phyloP scores from a whole-genome alignment of 64 coral and sea anemone genomes.

The Actinia tenebrosa region DNA sequence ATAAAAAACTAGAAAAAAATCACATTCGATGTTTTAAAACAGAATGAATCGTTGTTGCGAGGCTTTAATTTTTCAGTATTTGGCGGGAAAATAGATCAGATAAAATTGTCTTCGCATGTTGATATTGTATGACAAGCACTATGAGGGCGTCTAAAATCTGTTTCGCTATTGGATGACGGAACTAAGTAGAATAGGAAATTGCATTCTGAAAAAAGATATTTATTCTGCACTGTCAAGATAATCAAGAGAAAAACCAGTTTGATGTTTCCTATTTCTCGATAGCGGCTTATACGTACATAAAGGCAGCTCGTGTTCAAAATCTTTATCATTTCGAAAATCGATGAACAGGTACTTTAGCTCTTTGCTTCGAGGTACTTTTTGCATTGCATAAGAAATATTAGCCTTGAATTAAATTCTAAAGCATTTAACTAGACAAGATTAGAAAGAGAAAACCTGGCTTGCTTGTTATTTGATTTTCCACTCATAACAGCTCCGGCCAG shows the following conservation, averaged over 20 bases:
- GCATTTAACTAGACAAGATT: not conserved
- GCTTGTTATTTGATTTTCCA: no score
- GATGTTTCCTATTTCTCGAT: not conserved
- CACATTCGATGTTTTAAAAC: not conserved
- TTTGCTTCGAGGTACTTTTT: not conserved
- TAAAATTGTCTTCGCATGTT: not conserved
- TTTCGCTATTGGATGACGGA: not conserved
- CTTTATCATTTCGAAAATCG: no score
- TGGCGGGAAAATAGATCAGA: not conserved
- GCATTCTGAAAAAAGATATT: not conserved
- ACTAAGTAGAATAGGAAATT: conserved; percentile 6
- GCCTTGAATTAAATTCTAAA: not conserved
- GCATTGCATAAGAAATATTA: not conserved
- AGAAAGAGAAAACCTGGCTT: not conserved
- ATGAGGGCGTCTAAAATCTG: not conserved
- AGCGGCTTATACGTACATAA: no score
- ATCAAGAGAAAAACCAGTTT: not conserved
- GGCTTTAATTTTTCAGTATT: not conserved
- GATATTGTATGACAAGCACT: conserved; percentile 11
- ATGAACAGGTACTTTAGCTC: not conserved
- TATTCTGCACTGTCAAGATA: not conserved
- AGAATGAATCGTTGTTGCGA: not conserved
- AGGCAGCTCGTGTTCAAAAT: no score
- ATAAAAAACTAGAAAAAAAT: no score
- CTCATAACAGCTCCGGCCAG: no score